phyloP scores from a whole-genome alignment of 2,888 invertebrate species.

The Mythimna albipuncta region DNA sequence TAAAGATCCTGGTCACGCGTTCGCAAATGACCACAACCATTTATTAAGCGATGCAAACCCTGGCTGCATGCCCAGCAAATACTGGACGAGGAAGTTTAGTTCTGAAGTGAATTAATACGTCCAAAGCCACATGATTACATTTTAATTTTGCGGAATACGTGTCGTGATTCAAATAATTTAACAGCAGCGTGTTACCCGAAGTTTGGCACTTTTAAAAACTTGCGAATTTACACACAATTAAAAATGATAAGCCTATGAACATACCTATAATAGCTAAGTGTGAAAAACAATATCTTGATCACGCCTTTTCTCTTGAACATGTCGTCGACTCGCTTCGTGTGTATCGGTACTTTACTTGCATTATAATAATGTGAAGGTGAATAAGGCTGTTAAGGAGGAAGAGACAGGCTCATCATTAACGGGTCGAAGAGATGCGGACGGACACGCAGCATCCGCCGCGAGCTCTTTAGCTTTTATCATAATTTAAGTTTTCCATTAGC shows the following conservation, averaged over 20 bases:
- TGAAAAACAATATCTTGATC: neutral
- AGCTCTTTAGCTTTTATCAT: constrained; percentile 89
- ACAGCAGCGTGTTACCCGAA: too few relatives aligned
- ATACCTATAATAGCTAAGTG: neutral
- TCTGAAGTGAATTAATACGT: constrained; percentile 35
- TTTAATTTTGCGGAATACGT: constrained; percentile 4
- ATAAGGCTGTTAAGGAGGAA: constrained; percentile 51
- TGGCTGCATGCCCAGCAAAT: constrained; percentile 47
- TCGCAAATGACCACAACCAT: constrained; percentile 39
- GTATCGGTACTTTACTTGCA: constrained; percentile 24
- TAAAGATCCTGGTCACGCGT: constrained; percentile 27
- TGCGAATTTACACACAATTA: too few relatives aligned
- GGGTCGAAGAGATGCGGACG: constrained; percentile 68
- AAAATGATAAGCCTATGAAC: too few relatives aligned
- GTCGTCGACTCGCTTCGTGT: constrained; percentile 1
- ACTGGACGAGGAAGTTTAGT: constrained; percentile 17
- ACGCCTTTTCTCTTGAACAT: neutral
- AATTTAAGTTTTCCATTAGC: constrained; percentile 91
- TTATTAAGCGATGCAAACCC: constrained; percentile 27
- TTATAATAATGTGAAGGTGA: constrained; percentile 25
- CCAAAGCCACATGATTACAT: constrained; percentile 1
- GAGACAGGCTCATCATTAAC: constrained; percentile 66
- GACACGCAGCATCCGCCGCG: constrained; percentile 81
- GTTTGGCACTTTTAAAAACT: too few relatives aligned
- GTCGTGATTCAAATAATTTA: neutral